Evolutionary conservation across 1,140 invertebrate species (phyloP), one percentile per base, ranked within the genome.

Genomic region (Lasioglossum baleicum): DNA sequence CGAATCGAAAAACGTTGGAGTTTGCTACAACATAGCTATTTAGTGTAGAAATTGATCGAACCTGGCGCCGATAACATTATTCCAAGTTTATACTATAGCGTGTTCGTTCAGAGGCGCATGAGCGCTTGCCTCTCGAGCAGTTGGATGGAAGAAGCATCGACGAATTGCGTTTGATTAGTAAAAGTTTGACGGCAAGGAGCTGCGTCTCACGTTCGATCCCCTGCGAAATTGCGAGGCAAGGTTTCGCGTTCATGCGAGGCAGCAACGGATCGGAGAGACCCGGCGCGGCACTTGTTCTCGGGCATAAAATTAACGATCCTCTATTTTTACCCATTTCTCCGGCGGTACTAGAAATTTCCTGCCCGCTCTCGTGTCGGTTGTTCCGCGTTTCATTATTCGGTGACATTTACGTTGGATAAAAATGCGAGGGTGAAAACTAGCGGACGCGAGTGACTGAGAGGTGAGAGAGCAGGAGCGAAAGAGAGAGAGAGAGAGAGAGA

Each of bases 281-380:
- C 22, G 48, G 35, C 2, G 35, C 2, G 48, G 22, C 48, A 75
- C 53, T 66, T 42, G 2, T 58, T 60, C 53, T 7, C 22, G 26
- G 15, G 74, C 74, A 75, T 67, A 67, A 67, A 75, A 75, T 75
- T 67, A 75, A 75, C 64, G 64, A 75, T 75, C 53, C 73, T 58
- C 64, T 75, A 75, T 75, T 75, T 75, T 67, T 75, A 75, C 73
- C 48, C 73, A 35, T 65, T 65, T 48, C 71, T 35, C 48, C 51
- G n/a, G 7, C 17, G 61, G 13, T 20, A 51, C 42, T 42, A 26
- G 60, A 61, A 56, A 42, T 15, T 66, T 67, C 48, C 22, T 53
- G 35, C 10, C 26, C 10, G 51, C 10, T 35, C 56, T 48, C n/a
- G 40, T 11, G 40, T 66, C 20, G 40, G 26, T 26, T 13, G 11